Evolutionary conservation across 2,113 vertebrate species (phyloP), one percentile per base, ranked within the genome.

Genomic region (Gasterosteus nipponicus): DNA sequence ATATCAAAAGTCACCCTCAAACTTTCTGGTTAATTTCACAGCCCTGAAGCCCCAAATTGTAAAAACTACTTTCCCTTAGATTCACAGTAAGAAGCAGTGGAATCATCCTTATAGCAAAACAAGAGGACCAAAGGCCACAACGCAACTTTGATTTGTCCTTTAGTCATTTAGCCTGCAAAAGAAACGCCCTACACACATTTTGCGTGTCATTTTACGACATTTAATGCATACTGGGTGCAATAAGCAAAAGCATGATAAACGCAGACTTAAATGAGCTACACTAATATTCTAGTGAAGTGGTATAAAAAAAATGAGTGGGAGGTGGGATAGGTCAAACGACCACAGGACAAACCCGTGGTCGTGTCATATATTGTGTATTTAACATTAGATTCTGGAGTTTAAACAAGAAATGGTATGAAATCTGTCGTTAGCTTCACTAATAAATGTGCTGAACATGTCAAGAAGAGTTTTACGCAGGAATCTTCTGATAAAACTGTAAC

Each of bases 21-120:
- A 42, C 69, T 29, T 72, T 75, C 38, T 42, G 41, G 35, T 73
- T 78, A 64, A 10, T 71, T 83, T 79, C 56, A 82, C 63, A 72
- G 69, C 47, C 49, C 38, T 41, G 22, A 71, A 69, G 67, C 68
- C 65, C 77, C 41, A 81, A 83, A 88, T 86, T 62, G 22, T 26
- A 26, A 85, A 80, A 80, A 63, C 29, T 6, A 1, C 31, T 57
- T 82, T 66, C 3, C 46, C 10, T 72, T 38, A 39, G 61, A 71
- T 47, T 65, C 5, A 42, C 46, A 44, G 65, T 18, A 71, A 60
- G 41, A 74, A 71, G 16, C 47, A 58, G n/a, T 49, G 60, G 53
- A 58, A 33, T 39, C 63, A 69, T 68, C 47, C 42, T 46, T 69
- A 65, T 57, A 53, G 73, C 35, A 51, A 75, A 81, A 85, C 66